Percentiles rank a stretch among this genome's conserved stretches.
Evolutionary conservation across 2,888 invertebrate species (phyloP).

Genomic region (Pinctada fucata): DNA sequence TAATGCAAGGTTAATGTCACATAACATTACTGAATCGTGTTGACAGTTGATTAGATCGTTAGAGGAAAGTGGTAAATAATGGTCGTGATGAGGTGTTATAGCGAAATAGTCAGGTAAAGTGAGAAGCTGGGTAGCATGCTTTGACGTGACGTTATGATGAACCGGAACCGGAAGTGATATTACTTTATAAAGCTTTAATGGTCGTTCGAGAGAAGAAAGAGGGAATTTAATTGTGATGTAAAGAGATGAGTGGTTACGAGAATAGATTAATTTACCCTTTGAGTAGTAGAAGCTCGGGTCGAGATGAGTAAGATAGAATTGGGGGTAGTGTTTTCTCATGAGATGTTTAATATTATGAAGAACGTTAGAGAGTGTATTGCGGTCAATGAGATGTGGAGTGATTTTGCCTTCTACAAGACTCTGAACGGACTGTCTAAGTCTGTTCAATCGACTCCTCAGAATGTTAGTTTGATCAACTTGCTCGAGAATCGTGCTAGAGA

Average conservation of each 20-base stretch:
- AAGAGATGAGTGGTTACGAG: slow-evolving; percentile 24
- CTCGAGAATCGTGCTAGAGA: too few relatives aligned
- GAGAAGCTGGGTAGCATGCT: slow-evolving; percentile 26
- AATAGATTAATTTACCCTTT: slow-evolving; percentile 15
- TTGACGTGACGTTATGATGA: not conserved
- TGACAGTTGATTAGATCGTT: slow-evolving; percentile 16
- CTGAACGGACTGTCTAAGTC: too few relatives aligned
- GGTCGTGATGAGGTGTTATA: slow-evolving; percentile 9
- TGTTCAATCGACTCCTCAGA: too few relatives aligned
- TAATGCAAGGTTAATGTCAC: too few relatives aligned
- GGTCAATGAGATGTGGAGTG: too few relatives aligned
- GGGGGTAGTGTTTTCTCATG: slow-evolving; percentile 13
- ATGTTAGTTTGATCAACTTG: too few relatives aligned
- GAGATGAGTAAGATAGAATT: slow-evolving; percentile 23
- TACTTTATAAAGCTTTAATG: slow-evolving; percentile 13
- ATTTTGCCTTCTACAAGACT: too few relatives aligned
- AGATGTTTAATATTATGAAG: slow-evolving; percentile 3
- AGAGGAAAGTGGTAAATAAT: slow-evolving; percentile 1
- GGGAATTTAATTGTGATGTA: slow-evolving; percentile 20
- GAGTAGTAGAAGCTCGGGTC: slow-evolving; percentile 16
- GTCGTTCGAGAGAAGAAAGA: slow-evolving; percentile 8
- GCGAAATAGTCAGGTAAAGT: slow-evolving; percentile 13
- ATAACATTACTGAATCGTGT: too few relatives aligned
- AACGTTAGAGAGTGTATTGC: not conserved
- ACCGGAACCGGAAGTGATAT: slow-evolving; percentile 15